phyloP scores from a whole-genome alignment of 1,140 invertebrate genomes.

The Pentalonia nigronervosa region DNA sequence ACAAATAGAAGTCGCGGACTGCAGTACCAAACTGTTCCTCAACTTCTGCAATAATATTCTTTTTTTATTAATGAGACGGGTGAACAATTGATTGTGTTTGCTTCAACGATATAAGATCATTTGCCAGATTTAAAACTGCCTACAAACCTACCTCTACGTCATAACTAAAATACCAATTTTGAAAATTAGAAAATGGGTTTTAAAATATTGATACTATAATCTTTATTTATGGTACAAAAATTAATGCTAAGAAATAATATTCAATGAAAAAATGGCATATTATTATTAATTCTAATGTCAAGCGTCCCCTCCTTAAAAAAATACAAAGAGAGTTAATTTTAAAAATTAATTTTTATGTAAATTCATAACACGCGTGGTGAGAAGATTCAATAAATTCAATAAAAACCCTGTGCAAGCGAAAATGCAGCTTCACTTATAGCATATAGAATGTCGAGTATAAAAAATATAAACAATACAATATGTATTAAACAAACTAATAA shows the following conservation, averaged over 20 bases:
- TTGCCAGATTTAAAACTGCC: background rate
- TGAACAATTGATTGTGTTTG: background rate
- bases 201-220: background rate
- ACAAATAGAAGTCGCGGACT: too few species aligned
- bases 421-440: background rate
- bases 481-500: background rate
- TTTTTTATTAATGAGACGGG: background rate
- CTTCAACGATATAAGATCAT: too few species aligned
- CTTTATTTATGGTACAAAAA: background rate
- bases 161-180: background rate
- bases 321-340: background rate
- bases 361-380: background rate
- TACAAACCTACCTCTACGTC: background rate
- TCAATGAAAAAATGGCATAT: too few species aligned
- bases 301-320: background rate
- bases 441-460: too few species aligned
- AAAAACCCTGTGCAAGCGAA: background rate
- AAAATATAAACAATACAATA: too few species aligned
- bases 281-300: background rate
- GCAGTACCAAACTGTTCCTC: background rate
- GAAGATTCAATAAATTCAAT: background rate
- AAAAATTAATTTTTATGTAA: background rate
- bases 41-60: background rate
- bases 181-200: background rate
- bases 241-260: background rate